Evolutionary conservation across 2,113 vertebrate genomes (phyloP), one percentile per base, ranked within the genome.

Genomic region (Felis chaus): DNA sequence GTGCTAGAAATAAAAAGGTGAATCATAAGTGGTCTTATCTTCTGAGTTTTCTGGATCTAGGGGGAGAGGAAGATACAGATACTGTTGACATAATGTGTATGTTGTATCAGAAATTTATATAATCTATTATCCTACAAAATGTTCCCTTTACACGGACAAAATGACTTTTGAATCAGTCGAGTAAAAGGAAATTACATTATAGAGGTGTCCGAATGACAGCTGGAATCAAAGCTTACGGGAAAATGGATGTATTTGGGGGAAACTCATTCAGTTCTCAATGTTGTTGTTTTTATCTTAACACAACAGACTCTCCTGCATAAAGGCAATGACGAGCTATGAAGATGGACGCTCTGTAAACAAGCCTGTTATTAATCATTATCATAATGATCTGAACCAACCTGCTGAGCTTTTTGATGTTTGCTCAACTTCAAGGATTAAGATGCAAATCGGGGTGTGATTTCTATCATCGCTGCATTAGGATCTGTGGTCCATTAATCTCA

Each of bases 281-380:
- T 18, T 89, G 74, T 50, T 94, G 33, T 76, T 95, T 68, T 97
- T 87, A 41, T 63, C 76, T 81, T 96, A 48, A 29, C 8, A 13
- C 82, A 92, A 36, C 55, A 55, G 69, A 96, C 53, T 74, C 86
- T 94, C 65, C 79, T 93, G 29, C 3, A 29, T 55, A 71, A 96
- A 97, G 66, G 92, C 81, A n/a, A 53, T 45, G 76, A 65, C 7
- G 78, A 94, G 50, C 71, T 76, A 31, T 61, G 84, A 81, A 93
- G 66, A 87, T 65, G 65, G 97, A 94, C 91, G 82, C 14, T 31
- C 89, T 12, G 3, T 87, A 94, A 97, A 95, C 97, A 97, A 96
- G 73, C 91, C 97, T 98, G 93, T 98, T 96, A 98, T 98, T 98
- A 98, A 96, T 97, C 94, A 98, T 98, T 98, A 98, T 98, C 97